Evolutionary conservation across 1,140 invertebrate species (phyloP).

Genomic region (Drosophila sp.): DNA sequence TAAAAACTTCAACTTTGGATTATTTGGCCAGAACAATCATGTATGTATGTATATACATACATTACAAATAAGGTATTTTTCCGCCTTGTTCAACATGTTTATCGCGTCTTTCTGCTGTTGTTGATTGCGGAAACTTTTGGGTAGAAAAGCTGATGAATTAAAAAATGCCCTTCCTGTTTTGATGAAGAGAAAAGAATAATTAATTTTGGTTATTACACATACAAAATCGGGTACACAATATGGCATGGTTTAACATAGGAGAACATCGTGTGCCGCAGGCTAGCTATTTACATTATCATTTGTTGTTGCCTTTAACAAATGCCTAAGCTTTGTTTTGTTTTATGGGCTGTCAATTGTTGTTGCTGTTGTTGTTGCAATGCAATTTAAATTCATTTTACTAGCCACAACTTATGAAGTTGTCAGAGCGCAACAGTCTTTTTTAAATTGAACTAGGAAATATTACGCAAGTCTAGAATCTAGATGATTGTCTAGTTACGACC

Average conservation of each 20-base stretch:
- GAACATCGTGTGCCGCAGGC: constrained; percentile 25
- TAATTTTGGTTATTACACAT: neutral
- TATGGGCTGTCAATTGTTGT: constrained; percentile 27
- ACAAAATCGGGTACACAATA: neutral
- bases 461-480: constrained; percentile 42
- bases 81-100: no score
- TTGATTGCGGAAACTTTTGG: no score
- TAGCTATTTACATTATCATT: constrained; percentile 2
- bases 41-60: no score
- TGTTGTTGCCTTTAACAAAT: constrained; percentile 24
- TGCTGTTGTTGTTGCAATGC: constrained; percentile 35
- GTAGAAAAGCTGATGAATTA: constrained; percentile 1
- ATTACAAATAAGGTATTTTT: no score
- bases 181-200: constrained; percentile 8
- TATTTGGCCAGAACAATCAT: no score
- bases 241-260: neutral
- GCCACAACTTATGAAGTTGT: constrained; percentile 50
- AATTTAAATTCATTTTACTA: constrained; percentile 60
- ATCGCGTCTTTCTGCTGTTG: no score
- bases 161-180: neutral
- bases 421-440: constrained; percentile 37
- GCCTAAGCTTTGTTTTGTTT: constrained; percentile 8
- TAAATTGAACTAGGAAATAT: constrained; percentile 12
- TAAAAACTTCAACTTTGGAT: neutral
- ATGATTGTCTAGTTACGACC: constrained; percentile 2